phyloP scores from a whole-genome alignment of 1,140 invertebrate species.

The Limonius californicus region DNA sequence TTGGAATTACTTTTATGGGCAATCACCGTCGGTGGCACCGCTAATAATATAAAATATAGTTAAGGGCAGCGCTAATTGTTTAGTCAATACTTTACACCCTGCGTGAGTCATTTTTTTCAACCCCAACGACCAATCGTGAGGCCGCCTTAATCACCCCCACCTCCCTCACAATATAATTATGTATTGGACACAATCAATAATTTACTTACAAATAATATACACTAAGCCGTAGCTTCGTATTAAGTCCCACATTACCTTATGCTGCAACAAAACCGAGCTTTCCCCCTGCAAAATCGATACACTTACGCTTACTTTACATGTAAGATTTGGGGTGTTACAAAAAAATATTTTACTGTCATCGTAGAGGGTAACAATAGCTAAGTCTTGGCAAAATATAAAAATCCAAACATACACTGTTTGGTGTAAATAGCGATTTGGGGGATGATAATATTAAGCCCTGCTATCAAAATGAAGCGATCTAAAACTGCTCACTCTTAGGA shows the following conservation, averaged over 20 bases:
- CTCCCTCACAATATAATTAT: constrained; percentile 46
- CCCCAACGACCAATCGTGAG: constrained; percentile 46
- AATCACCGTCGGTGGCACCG: constrained; percentile 4
- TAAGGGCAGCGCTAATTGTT: constrained; percentile 47
- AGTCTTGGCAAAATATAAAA: no score
- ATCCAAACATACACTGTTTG: no score
- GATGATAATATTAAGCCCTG: no score
- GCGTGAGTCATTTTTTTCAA: constrained; percentile 50
- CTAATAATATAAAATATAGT: constrained; percentile 28
- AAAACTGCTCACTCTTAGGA: no score
- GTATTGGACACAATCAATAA: constrained; percentile 48
- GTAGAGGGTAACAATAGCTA: no score
- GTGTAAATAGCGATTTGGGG: no score
- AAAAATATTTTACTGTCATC: no score
- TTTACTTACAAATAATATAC: constrained; percentile 44
- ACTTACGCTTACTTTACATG: no score
- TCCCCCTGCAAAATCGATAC: constrained; percentile 5
- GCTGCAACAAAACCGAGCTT: neutral
- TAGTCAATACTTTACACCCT: constrained; percentile 50
- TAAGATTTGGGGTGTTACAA: no score
- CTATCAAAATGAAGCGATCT: no score
- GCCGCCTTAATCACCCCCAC: constrained; percentile 46
- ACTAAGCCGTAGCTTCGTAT: constrained; percentile 10
- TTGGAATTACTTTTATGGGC: constrained; percentile 10
- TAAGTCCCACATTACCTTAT: neutral